Base-by-base conservation (phyloP, 2,113 vertebrate genomes). In the Uria lomvia region DNA sequence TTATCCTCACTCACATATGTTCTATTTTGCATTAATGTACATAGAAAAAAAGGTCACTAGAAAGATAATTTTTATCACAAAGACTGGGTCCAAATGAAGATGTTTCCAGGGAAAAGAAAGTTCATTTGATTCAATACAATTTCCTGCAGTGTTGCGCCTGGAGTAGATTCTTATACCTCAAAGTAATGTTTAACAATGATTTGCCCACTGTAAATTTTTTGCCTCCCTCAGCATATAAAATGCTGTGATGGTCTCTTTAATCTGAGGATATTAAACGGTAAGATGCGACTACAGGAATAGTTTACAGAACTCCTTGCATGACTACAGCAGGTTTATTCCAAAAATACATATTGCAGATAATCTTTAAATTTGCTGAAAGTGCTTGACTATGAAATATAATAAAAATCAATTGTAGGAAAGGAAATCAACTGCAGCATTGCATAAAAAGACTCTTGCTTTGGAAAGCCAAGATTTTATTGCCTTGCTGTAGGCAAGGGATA, bases 361-460 rank as follows among this genome's bases (percentile, higher is more conserved):
- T 96, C 49, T 97, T 96, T 91, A 97, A 96, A 95, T 96, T 96
- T 82, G 74, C 78, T 96, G 71, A 91, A 94, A 96, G 32, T 84
- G 14, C 58, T 97, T 97, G 52, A 91, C 55, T 94, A 43, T 55
- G 47, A 78, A 94, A 77, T 95, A 88, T 76, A 96, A 96, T 95
- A 96, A 97, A 97, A 97, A 97, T 93, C 92, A 96, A 58, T 97
- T 96, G 79, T 88, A 93, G 85, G 78, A 96, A 92, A 96, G 75
- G 86, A 97, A 98, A 96, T 96, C 81, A 97, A 70, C 70, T 90
- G 72, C 86, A 90, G 32, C 75, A 75, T 94, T 97, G 93, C 62
- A 74, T 93, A 92, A 93, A 93, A 94, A 91, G 4, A 23, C 24
- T 58, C 62, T 95, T 79, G 34, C 74, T 97, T 96, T 90, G 66